Percentiles rank a stretch among this genome's conserved stretches.
Conservation (phyloP, 2,797 vertebrate genomes). For the Urocyon cinereoargenteus region DNA sequence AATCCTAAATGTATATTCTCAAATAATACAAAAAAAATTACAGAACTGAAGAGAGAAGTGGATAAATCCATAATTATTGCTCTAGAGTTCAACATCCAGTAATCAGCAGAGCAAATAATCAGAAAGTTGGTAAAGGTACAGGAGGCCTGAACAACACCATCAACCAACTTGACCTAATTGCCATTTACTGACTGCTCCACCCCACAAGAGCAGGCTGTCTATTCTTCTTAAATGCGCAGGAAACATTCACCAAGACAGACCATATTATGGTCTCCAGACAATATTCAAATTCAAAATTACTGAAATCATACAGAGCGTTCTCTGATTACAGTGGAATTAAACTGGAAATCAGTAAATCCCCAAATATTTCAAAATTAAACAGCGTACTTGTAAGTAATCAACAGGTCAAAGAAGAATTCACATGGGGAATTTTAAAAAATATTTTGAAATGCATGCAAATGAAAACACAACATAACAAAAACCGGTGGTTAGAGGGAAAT, state of each 20-base stretch:
- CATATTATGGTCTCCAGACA: neutral
- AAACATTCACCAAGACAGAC: neutral
- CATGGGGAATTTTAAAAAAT: neutral
- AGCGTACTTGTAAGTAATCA: constrained; percentile 30
- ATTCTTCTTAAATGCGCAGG: neutral
- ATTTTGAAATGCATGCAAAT: neutral
- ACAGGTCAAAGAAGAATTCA: constrained; percentile 39
- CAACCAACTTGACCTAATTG: neutral
- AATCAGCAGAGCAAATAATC: neutral
- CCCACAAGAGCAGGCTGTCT: neutral
- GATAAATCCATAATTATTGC: neutral
- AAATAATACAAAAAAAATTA: neutral
- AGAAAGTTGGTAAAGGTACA: neutral
- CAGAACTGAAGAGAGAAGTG: neutral
- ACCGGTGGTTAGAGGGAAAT: neutral
- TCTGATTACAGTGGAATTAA: constrained; percentile 1
- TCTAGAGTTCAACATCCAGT: neutral
- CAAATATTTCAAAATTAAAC: constrained; percentile 32
- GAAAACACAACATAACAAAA: neutral
- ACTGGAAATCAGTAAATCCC: neutral
- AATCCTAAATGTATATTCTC: neutral
- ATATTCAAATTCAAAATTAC: neutral
- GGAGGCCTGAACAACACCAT: neutral
- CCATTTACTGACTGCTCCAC: neutral
- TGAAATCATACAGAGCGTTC: neutral